Evolutionary conservation across 1,140 invertebrate genomes (phyloP).

Genomic region (Zophobas morio): DNA sequence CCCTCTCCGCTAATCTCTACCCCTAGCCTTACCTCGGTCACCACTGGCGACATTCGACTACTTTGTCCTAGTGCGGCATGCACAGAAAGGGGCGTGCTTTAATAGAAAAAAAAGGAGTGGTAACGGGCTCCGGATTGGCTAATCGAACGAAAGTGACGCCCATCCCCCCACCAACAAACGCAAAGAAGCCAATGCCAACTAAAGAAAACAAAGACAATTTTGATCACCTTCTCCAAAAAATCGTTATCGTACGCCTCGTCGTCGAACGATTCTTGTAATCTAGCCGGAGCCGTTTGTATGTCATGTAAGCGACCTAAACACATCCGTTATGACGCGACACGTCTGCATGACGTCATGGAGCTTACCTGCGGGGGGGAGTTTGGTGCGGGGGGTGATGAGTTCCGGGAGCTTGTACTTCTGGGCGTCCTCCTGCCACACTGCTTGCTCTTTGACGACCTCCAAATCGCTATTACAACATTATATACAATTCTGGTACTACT

Average conservation of each 20-base stretch:
- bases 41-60: slow-evolving; percentile 56
- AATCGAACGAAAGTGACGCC: background rate
- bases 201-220: slow-evolving; percentile 17
- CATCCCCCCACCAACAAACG: background rate
- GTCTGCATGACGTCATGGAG: background rate
- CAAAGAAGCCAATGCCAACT: slow-evolving; percentile 24
- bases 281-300: slow-evolving; percentile 69
- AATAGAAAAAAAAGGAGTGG: slow-evolving; percentile 9
- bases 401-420: slow-evolving; percentile 83
- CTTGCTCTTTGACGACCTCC: slow-evolving; percentile 78
- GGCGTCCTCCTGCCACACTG: slow-evolving; percentile 84
- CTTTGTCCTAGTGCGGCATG: slow-evolving; percentile 60
- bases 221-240: slow-evolving; percentile 54
- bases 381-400: slow-evolving; percentile 74
- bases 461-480: slow-evolving; percentile 70
- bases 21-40: slow-evolving; percentile 41
- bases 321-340: slow-evolving; percentile 21
- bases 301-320: slow-evolving; percentile 62
- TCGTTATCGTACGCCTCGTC: slow-evolving; percentile 47
- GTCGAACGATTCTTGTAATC: slow-evolving; percentile 63
- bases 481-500: background rate
- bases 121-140: background rate
- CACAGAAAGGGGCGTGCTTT: slow-evolving; percentile 51
- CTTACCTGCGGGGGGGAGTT: slow-evolving; percentile 77
- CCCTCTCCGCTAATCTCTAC: slow-evolving; percentile 9